phyloP scores from a whole-genome alignment of 2,113 vertebrate species.

The Halcyon senegalensis region DNA sequence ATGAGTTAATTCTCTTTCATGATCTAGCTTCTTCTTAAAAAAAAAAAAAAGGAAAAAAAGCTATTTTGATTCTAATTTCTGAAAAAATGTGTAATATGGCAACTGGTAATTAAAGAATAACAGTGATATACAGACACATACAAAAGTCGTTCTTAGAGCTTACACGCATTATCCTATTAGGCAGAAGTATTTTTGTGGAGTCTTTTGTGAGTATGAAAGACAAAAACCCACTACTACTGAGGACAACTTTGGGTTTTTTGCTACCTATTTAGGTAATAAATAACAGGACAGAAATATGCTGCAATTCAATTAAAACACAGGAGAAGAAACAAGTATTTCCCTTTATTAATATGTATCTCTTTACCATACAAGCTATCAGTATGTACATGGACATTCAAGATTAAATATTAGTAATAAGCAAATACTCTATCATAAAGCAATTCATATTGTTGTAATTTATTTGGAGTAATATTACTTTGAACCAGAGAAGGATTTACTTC shows the following conservation, averaged over 20 bases:
- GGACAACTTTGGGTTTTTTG: neutral
- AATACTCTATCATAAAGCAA: conserved; percentile 21
- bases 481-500: neutral
- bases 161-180: neutral
- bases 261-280: neutral
- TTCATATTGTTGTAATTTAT: conserved; percentile 11
- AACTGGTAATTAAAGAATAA: neutral
- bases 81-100: neutral
- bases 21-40: neutral
- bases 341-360: conserved; percentile 86
- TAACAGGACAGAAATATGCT: conserved; percentile 11
- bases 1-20: neutral
- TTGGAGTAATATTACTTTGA: conserved; percentile 2
- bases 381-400: conserved; percentile 39
- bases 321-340: conserved; percentile 94
- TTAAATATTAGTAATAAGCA: conserved; percentile 56
- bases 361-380: conserved; percentile 59
- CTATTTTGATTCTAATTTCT: neutral
- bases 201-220: neutral
- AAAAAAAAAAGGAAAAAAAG: neutral
- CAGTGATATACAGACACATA: neutral
- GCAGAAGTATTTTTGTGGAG: neutral
- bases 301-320: conserved; percentile 81
- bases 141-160: neutral
- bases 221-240: neutral